Evolutionary conservation across 2,888 invertebrate species (phyloP).

Genomic region (Cetonia aurata): DNA sequence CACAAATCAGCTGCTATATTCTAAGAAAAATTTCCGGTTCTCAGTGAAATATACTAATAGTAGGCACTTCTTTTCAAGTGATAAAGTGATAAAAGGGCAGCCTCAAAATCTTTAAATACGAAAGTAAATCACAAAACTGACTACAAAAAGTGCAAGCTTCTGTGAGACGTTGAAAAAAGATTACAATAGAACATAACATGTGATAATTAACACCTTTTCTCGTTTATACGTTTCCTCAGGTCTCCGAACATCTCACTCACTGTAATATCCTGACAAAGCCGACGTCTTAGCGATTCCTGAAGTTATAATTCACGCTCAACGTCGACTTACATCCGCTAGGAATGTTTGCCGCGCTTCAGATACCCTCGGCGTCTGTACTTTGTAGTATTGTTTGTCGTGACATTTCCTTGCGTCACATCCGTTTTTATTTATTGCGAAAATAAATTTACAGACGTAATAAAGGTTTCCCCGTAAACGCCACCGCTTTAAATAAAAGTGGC

Average conservation of each 20-base stretch:
- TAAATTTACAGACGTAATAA: slow-evolving; percentile 38
- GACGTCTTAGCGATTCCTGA: slow-evolving; percentile 53
- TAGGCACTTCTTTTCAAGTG: no score
- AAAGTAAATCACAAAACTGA: no score
- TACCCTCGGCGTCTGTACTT: slow-evolving; percentile 50
- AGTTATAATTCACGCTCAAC: slow-evolving; percentile 63
- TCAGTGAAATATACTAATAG: no score
- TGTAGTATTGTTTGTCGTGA: slow-evolving; percentile 52
- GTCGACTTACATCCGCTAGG: slow-evolving; percentile 60
- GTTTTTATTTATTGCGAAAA: slow-evolving; percentile 40
- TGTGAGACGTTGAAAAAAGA: no score
- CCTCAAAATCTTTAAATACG: no score
- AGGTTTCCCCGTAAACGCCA: slow-evolving; percentile 29
- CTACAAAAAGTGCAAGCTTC: no score
- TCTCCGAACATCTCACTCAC: slow-evolving; percentile 59
- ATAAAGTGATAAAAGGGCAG: no score
- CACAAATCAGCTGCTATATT: no score
- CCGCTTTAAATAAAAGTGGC: slow-evolving; percentile 37
- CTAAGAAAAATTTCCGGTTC: no score
- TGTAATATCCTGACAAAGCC: slow-evolving; percentile 58
- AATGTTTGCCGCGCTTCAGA: slow-evolving; percentile 58
- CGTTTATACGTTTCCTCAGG: slow-evolving; percentile 42
- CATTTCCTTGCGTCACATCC: slow-evolving; percentile 41
- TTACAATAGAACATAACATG: not conserved
- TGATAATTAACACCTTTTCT: slow-evolving; percentile 27